Base-by-base conservation (phyloP, 2,888 invertebrate species). In the Clanis bilineata region DNA sequence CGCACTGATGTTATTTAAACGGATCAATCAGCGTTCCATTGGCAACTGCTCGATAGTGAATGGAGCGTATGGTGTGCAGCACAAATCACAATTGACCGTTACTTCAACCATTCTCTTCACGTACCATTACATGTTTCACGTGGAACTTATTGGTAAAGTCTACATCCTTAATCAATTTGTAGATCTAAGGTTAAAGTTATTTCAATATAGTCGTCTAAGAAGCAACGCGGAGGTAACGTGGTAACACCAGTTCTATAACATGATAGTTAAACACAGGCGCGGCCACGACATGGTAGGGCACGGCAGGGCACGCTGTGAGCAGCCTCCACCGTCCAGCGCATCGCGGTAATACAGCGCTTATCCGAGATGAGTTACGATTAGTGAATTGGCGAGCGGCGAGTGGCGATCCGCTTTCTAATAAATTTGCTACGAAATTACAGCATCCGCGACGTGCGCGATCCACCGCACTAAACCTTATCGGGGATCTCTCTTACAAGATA, bases 331-430 rank as follows among this genome's bases (percentile, higher is more conserved):
- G n/a, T n/a, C n/a, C 23, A 60, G 56, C 57, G 32, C 54, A 58
- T 59, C 64, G 67, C 65, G 65, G 73, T 78, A 77, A 74, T 77
- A 73, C 75, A 64, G 65, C 74, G 77, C 79, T 82, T 84, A 85
- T 86, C 85, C 79, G 68, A 80, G 88, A 87, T 87, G 87, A 87
- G 81, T 87, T 88, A 87, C 86, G 87, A 88, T 86, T 86, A 86
- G 83, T 80, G 83, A 85, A 85, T 87, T 85, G 86, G 85, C 83
- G 82, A 85, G 84, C 80, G 82, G 81, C 76, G 82, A 76, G 79
- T 80, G 78, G 79, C 81, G 80, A 83, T 77, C 81, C 74, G 73
- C 76, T 81, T 82, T 85, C 83, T 83, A 86, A 88, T 87, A 88
- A 87, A 87, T 86, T 82, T 78, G 70, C 71, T 72, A 64, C 76